Evolutionary conservation across 2,888 invertebrate species (phyloP).

Genomic region (Elegia similella): DNA sequence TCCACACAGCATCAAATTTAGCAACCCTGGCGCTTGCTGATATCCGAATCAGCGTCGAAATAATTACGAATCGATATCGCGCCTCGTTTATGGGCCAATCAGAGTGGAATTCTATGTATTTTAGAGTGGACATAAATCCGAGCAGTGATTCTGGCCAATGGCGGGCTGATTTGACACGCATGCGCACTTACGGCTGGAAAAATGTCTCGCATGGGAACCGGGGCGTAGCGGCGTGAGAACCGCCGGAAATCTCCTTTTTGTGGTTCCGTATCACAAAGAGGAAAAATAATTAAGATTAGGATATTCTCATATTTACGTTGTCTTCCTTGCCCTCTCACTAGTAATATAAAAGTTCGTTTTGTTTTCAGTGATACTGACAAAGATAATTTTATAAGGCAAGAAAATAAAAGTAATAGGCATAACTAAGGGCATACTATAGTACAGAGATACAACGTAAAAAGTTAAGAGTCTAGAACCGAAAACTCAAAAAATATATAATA

Average conservation of each 20-base stretch:
- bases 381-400: no score
- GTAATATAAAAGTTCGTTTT: no score
- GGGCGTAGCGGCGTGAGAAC: slow-evolving; percentile 68
- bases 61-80: slow-evolving; percentile 53
- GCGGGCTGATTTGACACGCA: slow-evolving; percentile 59
- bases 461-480: no score
- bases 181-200: slow-evolving; percentile 57
- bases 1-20: neutral
- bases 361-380: no score
- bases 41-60: slow-evolving; percentile 40
- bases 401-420: no score
- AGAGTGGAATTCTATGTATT: slow-evolving; percentile 55
- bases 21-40: slow-evolving; percentile 32
- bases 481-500: no score
- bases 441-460: no score
- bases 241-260: slow-evolving; percentile 63
- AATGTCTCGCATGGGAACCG: slow-evolving; percentile 65
- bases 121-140: slow-evolving; percentile 50
- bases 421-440: no score
- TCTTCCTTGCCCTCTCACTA: no score
- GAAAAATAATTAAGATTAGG: no score
- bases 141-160: slow-evolving; percentile 54
- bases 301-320: no score
- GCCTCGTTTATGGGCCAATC: slow-evolving; percentile 52
- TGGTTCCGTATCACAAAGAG: slow-evolving; percentile 5